These are phyloP conservation scores for Prolemur simus DNA, from an alignment of 2,113 vertebrate genomes.

Conservation along the genomic window DNA sequence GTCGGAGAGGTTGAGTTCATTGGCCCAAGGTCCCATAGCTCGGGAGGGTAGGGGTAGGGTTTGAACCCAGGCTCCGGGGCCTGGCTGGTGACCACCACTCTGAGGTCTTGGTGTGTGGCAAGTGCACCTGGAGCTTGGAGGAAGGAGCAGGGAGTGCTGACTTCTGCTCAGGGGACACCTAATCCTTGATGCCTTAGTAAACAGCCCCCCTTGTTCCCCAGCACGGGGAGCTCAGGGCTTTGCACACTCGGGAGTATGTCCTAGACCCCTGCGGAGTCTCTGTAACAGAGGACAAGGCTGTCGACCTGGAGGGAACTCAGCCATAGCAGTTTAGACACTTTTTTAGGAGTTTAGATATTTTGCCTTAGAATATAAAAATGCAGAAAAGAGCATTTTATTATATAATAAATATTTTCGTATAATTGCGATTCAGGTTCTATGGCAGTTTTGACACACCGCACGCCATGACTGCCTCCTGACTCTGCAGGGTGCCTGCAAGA, in stretches of 20 bases:
- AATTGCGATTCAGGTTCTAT: neutral
- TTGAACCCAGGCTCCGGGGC: neutral
- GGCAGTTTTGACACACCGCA: neutral
- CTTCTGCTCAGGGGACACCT: neutral
- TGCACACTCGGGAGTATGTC: neutral
- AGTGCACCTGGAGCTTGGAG: neutral
- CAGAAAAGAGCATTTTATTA: neutral
- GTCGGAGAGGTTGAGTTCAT: neutral
- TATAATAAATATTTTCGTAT: neutral
- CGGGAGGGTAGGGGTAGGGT: neutral
- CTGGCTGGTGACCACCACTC: neutral
- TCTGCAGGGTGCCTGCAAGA: neutral
- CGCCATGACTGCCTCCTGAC: neutral
- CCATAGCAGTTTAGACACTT: neutral
- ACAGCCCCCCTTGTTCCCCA: neutral
- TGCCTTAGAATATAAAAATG: neutral
- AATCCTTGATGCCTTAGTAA: neutral
- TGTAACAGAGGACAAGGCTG: neutral
- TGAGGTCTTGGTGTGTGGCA: neutral
- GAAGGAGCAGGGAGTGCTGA: fast-evolving
- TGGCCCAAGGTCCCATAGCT: neutral
- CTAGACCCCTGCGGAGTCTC: neutral
- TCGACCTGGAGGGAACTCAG: neutral
- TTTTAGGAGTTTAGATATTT: neutral
- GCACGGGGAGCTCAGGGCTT: neutral